Evolutionary conservation across 1,140 invertebrate genomes (phyloP).

Genomic region (Mamestra configurata): DNA sequence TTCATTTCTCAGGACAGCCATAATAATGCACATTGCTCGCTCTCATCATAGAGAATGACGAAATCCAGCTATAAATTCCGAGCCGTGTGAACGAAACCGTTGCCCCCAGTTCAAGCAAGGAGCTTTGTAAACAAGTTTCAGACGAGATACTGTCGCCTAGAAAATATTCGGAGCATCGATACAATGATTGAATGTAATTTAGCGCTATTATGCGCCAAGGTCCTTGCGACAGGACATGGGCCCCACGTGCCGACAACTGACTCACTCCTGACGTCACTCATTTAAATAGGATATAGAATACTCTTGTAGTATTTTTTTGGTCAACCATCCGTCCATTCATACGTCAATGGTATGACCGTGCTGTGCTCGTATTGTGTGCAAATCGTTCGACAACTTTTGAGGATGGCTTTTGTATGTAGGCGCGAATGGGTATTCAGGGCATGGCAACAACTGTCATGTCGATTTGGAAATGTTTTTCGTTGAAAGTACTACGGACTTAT

Average conservation of each 20-base stretch:
- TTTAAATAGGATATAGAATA: constrained; percentile 56
- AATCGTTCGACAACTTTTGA: constrained; percentile 48
- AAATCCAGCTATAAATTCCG: constrained; percentile 17
- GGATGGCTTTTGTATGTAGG: constrained; percentile 31
- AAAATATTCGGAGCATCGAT: constrained; percentile 37
- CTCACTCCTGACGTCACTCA: constrained; percentile 57
- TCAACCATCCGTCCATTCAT: constrained; percentile 74
- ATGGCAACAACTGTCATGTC: constrained; percentile 8
- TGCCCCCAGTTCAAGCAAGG: neutral
- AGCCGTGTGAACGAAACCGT: neutral
- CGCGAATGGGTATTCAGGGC: constrained; percentile 8
- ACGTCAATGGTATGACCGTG: constrained; percentile 45
- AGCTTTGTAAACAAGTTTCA: constrained; percentile 32
- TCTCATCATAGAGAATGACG: neutral
- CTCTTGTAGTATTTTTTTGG: constrained; percentile 66
- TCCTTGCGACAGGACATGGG: constrained; percentile 57
- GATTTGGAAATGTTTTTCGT: neutral
- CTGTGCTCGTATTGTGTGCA: constrained; percentile 56
- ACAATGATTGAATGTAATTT: constrained; percentile 51
- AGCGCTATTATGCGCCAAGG: constrained; percentile 55
- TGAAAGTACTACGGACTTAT: neutral
- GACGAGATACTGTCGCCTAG: neutral
- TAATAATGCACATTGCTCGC: neutral
- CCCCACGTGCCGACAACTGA: constrained; percentile 49
- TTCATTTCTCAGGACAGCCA: neutral